Base-by-base conservation (phyloP, 1,140 invertebrate genomes). In the Frieseomelitta varia region DNA sequence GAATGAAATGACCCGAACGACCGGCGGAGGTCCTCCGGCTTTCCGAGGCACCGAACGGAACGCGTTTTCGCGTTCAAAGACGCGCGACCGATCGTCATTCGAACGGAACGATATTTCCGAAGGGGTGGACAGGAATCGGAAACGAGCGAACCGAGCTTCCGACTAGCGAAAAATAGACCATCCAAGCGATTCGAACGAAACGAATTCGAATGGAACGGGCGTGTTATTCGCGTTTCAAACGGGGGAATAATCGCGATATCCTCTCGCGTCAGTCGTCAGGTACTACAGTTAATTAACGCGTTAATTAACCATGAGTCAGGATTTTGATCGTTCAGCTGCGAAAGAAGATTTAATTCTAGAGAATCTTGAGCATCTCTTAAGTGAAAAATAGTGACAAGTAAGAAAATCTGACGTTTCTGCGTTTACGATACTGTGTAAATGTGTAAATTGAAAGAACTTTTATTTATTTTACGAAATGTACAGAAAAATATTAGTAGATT, bases 191-290 rank as follows among this genome's bases (percentile, higher is more conserved):
- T 56, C 68, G 39, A 81, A 81, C 63, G 81, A 58, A 68, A 82
- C 34, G 73, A 67, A 88, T 88, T 82, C 65, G 72, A 24, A 67
- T 47, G 79, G 76, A 76, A 79, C 74, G 77, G 71, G 82, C 65
- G 77, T 85, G 82, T 85, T 85, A 88, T 88, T 88, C 87, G 83
- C 30, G 76, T 77, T 88, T 83, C 75, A 83, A 88, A 76, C 88
- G 86, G 88, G 73, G 73, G 68, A 91, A 87, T 86, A 79, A 87
- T 78, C 68, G 61, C 72, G 80, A 47, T 58, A 78, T 79, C 76
- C 47, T 85, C 71, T 76, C 86, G 71, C 75, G 67, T 76, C 58
- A 56, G 73, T 69, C 68, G 34, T 30, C 75, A 30, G 24, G 67
- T 34, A 24, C 34, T 55, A 61, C 21, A 3, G 10, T 61, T 12